Conservation (phyloP, 2,888 invertebrate species). For the Hetaerina titia region DNA sequence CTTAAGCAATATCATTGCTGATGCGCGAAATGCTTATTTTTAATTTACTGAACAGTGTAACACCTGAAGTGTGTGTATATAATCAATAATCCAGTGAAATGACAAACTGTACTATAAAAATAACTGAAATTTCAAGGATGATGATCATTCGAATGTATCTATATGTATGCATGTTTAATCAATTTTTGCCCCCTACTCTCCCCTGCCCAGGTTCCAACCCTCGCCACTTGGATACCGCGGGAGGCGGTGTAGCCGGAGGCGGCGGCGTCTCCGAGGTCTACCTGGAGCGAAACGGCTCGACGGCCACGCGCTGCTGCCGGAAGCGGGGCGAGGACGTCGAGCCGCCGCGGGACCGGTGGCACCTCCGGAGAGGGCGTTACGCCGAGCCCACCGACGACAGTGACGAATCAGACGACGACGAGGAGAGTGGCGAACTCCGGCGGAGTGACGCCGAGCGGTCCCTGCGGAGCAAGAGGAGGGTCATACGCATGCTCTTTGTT, state of each 20-base stretch:
- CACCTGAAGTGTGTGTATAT: no score
- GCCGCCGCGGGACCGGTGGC: constrained; percentile 44
- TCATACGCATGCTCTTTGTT: constrained; percentile 83
- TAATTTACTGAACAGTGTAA: no score
- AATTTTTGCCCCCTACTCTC: neutral
- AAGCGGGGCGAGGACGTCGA: constrained; percentile 20
- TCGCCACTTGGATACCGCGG: neutral
- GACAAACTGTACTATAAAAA: no score
- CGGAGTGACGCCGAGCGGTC: constrained; percentile 77
- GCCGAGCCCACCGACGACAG: neutral
- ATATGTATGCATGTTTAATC: no score
- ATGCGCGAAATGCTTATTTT: no score
- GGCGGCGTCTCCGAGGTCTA: constrained; percentile 61
- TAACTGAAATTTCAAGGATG: no score
- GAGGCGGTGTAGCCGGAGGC: neutral
- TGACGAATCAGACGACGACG: neutral
- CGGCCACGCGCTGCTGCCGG: constrained; percentile 59
- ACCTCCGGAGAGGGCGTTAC: constrained; percentile 32
- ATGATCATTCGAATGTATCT: no score
- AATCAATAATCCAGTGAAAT: no score
- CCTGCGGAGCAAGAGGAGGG: constrained; percentile 78
- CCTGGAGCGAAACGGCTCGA: constrained; percentile 55
- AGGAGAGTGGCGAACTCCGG: constrained; percentile 72
- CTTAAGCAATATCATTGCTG: no score
- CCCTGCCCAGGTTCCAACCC: neutral